These are phyloP conservation scores for Chloroclysta siterata DNA, from an alignment of 2,888 invertebrate genomes.

Conservation along the genomic window DNA sequence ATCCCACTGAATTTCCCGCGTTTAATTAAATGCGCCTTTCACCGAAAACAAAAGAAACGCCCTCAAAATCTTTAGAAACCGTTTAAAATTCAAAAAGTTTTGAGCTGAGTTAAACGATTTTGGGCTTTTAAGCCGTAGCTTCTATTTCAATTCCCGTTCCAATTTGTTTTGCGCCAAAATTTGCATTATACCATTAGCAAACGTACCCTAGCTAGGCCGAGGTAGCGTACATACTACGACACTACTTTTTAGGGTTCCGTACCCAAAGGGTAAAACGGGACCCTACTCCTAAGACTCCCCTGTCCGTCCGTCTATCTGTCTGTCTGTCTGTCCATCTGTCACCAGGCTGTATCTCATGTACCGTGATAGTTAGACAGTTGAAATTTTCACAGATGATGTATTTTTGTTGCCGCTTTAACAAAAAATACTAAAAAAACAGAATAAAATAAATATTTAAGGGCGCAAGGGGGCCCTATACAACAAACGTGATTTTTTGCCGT, in stretches of 20 bases:
- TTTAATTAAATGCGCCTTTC: constrained; percentile 48
- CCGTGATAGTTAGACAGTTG: no score
- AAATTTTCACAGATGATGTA: no score
- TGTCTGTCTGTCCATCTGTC: no score
- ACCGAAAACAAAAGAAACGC: constrained; percentile 37
- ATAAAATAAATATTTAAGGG: no score
- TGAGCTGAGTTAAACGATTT: constrained; percentile 35
- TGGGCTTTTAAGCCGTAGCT: constrained; percentile 33
- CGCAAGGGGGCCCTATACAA: no score
- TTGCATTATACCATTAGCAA: constrained; percentile 43
- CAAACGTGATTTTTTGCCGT: no score
- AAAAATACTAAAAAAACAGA: no score
- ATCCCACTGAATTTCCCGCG: constrained; percentile 53
- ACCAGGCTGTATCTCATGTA: no score
- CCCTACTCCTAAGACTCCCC: no score
- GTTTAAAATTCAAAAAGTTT: constrained; percentile 46
- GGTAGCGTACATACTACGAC: constrained; percentile 16
- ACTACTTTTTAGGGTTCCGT: not conserved
- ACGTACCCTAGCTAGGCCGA: constrained; percentile 17
- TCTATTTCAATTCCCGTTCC: constrained; percentile 47
- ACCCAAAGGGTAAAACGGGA: no score
- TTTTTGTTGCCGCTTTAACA: no score
- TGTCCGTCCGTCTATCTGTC: no score
- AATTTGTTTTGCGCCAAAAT: constrained; percentile 48
- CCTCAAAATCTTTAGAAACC: constrained; percentile 38